Base-by-base conservation (phyloP, 2,797 vertebrate species). In the Florisuga fusca region DNA sequence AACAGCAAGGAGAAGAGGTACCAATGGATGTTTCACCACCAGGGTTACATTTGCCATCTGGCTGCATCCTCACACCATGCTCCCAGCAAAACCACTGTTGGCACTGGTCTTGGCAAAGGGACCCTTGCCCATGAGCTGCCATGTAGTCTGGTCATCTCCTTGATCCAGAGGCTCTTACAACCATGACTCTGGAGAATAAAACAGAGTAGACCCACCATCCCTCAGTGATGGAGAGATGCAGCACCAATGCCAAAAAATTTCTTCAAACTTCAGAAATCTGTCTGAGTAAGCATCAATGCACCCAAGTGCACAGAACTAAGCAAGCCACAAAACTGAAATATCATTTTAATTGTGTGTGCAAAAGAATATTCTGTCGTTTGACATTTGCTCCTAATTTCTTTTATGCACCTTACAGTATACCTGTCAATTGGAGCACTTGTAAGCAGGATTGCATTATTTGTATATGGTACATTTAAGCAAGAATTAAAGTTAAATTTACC, bases 211-310 rank as follows among this genome's bases (percentile, higher is more conserved):
- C 8, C 20, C 26, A 50, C n/a, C 46, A 43, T 14, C 25, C 36
- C 29, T 7, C 27, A 43, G 46, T 19, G 43, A 66, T 7, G 10
- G n/a, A 57, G 0, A 61, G 41, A 75, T 55, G 31, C 34, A 69
- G 34, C 45, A 59, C 34, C 43, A 59, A 64, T 12, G 36, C 25
- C 53, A 59, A 66, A 90, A 55, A 14, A 8, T 62, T 80, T 67
- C 84, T 62, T 26, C 0, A 0, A 38, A 80, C n/a, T 72, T 41
- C 34, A n/a, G 53, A 66, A 80, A 76, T n/a, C 22, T 0, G 0
- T 29, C 17, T 12, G 34, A 83, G 31, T 34, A 61, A 66, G 16
- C n/a, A 61, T 29, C 22, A 29, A 21, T 8, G 16, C 9, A 9
- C 5, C 15, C 38, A 22, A 59, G 19, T 4, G 14, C 25, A 16